Percentiles rank a stretch among this genome's conserved stretches.
Conservation (phyloP, 2,888 invertebrate species). For the Drosophila mulleri region DNA sequence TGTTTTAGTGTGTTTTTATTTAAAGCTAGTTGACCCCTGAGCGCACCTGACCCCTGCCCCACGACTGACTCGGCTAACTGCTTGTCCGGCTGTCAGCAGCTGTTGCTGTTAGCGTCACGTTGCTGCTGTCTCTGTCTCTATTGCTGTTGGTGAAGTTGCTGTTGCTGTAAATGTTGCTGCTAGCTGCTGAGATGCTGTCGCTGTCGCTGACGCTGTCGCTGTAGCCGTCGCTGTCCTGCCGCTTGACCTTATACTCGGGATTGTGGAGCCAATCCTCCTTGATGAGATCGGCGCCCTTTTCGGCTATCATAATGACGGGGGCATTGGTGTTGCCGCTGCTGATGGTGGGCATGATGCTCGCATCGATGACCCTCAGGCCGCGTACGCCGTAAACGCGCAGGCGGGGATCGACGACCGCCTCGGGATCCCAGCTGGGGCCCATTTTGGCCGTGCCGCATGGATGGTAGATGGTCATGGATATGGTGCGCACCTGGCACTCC, state of each 20-base stretch:
- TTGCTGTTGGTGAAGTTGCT: constrained; percentile 24
- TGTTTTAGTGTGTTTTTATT: constrained; percentile 3
- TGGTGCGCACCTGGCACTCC: constrained; percentile 94
- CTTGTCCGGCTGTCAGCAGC: constrained; percentile 25
- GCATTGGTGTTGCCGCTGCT: constrained; percentile 94
- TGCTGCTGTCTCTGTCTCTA: constrained; percentile 19
- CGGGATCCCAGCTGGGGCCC: constrained; percentile 92
- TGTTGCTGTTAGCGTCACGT: constrained; percentile 34
- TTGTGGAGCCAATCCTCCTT: constrained; percentile 91
- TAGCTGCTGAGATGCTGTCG: constrained; percentile 56
- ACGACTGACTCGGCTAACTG: constrained; percentile 36
- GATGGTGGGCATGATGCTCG: constrained; percentile 59
- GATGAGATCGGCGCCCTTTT: constrained; percentile 94
- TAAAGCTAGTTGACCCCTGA: constrained; percentile 72
- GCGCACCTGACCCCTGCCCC: constrained; percentile 39
- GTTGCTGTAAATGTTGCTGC: constrained; percentile 10
- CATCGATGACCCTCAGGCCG: constrained; percentile 86
- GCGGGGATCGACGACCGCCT: constrained; percentile 93
- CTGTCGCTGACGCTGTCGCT: constrained; percentile 27
- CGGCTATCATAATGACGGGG: constrained; percentile 96
- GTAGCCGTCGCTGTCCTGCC: constrained; percentile 40
- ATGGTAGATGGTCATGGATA: constrained; percentile 96
- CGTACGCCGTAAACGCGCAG: constrained; percentile 91
- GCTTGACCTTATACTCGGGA: constrained; percentile 81
- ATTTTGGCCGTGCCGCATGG: constrained; percentile 95